Conservation (phyloP, 2,113 vertebrate species). For the Takifugu flavidus region DNA sequence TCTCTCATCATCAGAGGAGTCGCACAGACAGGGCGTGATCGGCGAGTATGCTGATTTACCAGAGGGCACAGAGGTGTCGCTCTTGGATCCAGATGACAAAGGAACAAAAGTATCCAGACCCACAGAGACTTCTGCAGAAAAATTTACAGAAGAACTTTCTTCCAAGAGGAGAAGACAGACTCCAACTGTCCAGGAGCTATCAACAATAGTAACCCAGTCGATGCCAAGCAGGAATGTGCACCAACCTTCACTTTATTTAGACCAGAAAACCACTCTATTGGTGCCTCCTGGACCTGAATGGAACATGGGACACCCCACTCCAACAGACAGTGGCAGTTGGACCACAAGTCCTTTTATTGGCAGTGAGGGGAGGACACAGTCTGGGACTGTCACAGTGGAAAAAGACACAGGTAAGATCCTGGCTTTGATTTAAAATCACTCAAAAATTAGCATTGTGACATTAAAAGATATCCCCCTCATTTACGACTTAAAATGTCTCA, state of each 20-base stretch:
- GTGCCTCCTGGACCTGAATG: background rate
- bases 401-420: conserved; percentile 40
- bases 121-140: conserved; percentile 8
- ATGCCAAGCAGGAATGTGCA: conserved; percentile 24
- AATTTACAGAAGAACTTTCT: conserved; percentile 7
- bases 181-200: conserved; percentile 8
- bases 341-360: conserved; percentile 7
- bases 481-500: too few species aligned
- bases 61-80: conserved; percentile 25
- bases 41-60: conserved; percentile 60
- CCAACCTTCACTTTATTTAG: conserved; percentile 20
- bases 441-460: background rate
- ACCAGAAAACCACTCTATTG: conserved; percentile 6
- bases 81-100: conserved; percentile 17
- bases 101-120: conserved; percentile 2
- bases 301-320: background rate
- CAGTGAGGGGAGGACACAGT: conserved; percentile 5
- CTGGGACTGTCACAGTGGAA: conserved; percentile 19
- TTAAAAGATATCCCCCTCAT: too few species aligned
- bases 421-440: background rate
- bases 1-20: conserved; percentile 39
- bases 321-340: conserved; percentile 5
- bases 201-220: conserved; percentile 24
- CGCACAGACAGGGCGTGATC: conserved; percentile 53
- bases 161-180: conserved; percentile 8